Evolutionary conservation across 53 echinoderm and acorn worm genomes (phyloP), one percentile per base, ranked within the genome.

Genomic region (Zoroaster sp.): DNA sequence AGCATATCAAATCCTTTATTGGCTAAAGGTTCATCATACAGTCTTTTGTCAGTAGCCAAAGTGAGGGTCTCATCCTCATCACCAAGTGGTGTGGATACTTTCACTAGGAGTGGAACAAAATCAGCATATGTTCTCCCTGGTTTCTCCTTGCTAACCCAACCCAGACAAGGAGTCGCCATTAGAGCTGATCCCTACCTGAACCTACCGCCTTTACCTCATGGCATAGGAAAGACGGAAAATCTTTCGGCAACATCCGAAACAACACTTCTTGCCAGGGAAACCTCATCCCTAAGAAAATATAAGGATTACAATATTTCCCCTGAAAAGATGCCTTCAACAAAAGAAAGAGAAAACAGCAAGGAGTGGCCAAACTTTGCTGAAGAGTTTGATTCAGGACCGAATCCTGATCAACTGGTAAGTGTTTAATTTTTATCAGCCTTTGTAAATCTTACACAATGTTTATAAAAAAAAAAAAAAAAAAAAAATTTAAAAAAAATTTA

Each of bases 331-430:
- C 47, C 46, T 7, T 43, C 18, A 6, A 34, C 83, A 5, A 83
- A 83, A 68, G 83, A 8, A 1, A 43, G 30, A 68, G 18, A 67
- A 9, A 30, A 28, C 44, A 83, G 83, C 33, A 67, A 88, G 35
- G 78, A 78, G 66, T 88, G 89, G 89, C 89, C 89, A 25, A 69
- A 88, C 42, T 88, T 88, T 88, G 78, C 67, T 14, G 69, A 78
- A 67, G 89, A 78, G 41, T 88, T 88, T 18, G 46, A 77, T 20
- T 44, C 78, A 34, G 89, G 9, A 72, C 78, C 78, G 7, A 75
- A 40, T 1, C 13, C 88, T 7, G 41, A 73, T 18, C 28, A 73
- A 30, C 17, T 45, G 75, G 88, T 88, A 34, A 88, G 88, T 63
- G n/a, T n/a, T n/a, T n/a, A n/a, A n/a, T n/a, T n/a, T n/a, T n/a